These are phyloP conservation scores for Cepphus grylle DNA, from an alignment of 2,113 vertebrate species.

Conservation along the genomic window DNA sequence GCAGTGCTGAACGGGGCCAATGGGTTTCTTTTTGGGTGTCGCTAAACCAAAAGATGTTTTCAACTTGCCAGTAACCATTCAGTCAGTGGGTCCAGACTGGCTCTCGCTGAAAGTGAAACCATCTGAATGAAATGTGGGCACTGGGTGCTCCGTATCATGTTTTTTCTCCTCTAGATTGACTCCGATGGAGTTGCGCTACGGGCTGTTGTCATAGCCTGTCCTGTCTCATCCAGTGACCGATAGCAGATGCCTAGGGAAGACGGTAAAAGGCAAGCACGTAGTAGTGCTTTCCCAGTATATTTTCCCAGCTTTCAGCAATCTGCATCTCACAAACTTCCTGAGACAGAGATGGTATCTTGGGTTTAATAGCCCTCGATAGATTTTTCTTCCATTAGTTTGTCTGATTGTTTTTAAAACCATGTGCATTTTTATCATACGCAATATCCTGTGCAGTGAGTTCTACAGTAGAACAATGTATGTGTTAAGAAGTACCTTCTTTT, in stretches of 20 bases:
- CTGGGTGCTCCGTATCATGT: fast-evolving
- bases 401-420: slow-evolving; percentile 1
- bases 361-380: slow-evolving; percentile 24
- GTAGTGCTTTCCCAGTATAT: slow-evolving; percentile 3
- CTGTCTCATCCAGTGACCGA: neutral
- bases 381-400: slow-evolving; percentile 52
- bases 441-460: neutral
- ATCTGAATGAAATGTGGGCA: fast-evolving
- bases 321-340: slow-evolving; percentile 58
- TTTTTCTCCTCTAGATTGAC: neutral
- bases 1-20: fast-evolving
- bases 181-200: fast-evolving
- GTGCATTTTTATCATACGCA: neutral
- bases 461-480: neutral
- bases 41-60: neutral
- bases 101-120: neutral
- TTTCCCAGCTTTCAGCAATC: slow-evolving; percentile 46
- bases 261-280: neutral
- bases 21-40: neutral
- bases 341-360: slow-evolving; percentile 44
- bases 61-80: neutral
- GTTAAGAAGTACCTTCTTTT: neutral
- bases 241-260: neutral
- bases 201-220: neutral
- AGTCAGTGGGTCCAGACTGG: neutral